Base-by-base conservation (phyloP, 2,888 invertebrate genomes). In the Rosalia funebris region DNA sequence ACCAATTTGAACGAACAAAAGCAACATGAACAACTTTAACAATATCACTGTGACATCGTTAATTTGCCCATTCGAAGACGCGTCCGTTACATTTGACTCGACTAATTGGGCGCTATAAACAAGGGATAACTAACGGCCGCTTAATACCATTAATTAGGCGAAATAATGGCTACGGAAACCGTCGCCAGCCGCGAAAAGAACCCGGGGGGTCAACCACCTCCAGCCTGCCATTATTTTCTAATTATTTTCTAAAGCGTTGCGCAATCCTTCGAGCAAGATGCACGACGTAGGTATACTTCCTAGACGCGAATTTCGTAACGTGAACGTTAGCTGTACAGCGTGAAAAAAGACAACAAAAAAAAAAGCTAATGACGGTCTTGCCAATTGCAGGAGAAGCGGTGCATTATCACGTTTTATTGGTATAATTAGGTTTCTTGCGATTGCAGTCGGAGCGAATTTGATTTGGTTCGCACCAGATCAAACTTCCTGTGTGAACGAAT, bases 401-500 rank as follows among this genome's bases (percentile, higher is more conserved):
- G 11, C 16, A n/a, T n/a, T 42, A 42, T 19, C 19, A n/a, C 2
- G 34, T 19, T 42, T 42, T 42, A 44, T 44, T 44, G 44, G 11
- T 12, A 20, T 25, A 44, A 44, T 44, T 44, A 25, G 17, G 20
- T 44, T 44, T 11, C 20, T 44, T 44, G 11, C 14, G 25, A 44
- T 44, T 11, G 20, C 25, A 14, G n/a, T 44, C 7, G 20, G 7
- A 12, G 44, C n/a, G 10, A 42, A 44, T 25, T 20, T 44, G 44
- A 20, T 44, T 19, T 42, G 42, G 20, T 44, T 44, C 20, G 44
- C 25, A 14, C 17, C 20, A 44, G 20, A 20, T 41, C 25, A 25
- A 25, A 25, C 44, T 44, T 44, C 44, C 44, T 44, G 19, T 44
- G 42, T 42, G 19, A 20, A 44, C n/a, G 20, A 25, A 20, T 20